Conservation (phyloP, 1,140 invertebrate genomes). For the Drosophila azteca region DNA sequence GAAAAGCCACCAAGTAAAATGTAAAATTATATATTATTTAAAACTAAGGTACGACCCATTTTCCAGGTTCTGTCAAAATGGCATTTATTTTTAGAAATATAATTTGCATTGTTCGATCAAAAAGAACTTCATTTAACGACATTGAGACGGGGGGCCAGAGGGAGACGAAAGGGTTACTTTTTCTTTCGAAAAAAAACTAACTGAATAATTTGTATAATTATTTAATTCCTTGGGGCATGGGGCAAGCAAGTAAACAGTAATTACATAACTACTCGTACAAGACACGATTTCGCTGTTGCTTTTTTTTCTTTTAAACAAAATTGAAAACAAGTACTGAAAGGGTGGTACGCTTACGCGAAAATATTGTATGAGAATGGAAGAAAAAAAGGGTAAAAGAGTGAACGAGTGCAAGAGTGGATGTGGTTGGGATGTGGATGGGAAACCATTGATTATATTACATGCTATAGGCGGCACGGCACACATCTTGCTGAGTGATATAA, state of each 20-base stretch:
- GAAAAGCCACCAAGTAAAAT: neutral
- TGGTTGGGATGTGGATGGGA: conserved; percentile 3
- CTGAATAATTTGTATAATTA: conserved; percentile 62
- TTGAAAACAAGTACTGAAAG: conserved; percentile 69
- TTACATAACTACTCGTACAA: conserved; percentile 30
- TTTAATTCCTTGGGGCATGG: conserved; percentile 48
- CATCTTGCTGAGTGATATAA: conserved; percentile 71
- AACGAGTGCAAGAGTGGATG: too few species aligned
- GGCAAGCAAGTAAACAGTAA: conserved; percentile 36
- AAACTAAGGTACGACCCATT: neutral
- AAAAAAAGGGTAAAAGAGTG: neutral
- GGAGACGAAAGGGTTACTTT: neutral
- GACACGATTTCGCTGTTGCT: conserved; percentile 15
- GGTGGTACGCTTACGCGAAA: conserved; percentile 10
- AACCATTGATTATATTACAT: conserved; percentile 61
- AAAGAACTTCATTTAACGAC: conserved; percentile 42
- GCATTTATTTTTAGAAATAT: neutral
- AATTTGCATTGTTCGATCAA: conserved; percentile 18
- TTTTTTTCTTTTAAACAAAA: conserved; percentile 31
- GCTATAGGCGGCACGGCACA: conserved; percentile 25
- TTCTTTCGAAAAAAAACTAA: conserved; percentile 10
- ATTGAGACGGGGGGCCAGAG: conserved; percentile 4
- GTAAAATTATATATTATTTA: neutral
- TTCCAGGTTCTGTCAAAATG: neutral
- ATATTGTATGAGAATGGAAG: too few species aligned